These are phyloP conservation scores for Ataeniobius toweri DNA, from an alignment of 2,797 vertebrate genomes.

Conservation along the genomic window DNA sequence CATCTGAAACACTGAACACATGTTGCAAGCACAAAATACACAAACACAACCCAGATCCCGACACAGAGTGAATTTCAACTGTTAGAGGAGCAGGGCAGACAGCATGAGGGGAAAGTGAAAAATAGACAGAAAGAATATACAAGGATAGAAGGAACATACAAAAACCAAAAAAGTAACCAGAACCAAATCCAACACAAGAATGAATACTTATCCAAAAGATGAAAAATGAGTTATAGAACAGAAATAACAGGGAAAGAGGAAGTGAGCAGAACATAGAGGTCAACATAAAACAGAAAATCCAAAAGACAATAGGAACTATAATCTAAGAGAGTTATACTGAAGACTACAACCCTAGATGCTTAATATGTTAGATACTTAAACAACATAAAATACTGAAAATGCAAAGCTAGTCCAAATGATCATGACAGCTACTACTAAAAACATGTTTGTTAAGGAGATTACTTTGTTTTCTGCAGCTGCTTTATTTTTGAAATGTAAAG, in stretches of 20 bases:
- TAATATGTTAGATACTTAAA: neutral
- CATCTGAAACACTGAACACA: no score
- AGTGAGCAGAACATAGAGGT: neutral
- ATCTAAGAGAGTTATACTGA: neutral
- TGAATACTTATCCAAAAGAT: neutral
- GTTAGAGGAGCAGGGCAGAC: neutral
- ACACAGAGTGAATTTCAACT: neutral
- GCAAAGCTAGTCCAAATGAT: neutral
- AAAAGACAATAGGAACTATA: neutral
- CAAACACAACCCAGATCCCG: no score
- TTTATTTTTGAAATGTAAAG: neutral
- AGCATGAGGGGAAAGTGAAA: neutral
- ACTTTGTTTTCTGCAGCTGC: neutral
- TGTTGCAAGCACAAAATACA: no score
- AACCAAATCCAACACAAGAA: neutral
- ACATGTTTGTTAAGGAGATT: neutral
- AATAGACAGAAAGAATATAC: neutral
- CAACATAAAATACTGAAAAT: neutral
- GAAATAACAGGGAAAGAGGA: neutral
- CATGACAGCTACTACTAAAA: neutral
- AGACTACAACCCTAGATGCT: neutral
- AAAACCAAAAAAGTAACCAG: neutral
- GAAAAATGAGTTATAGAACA: neutral
- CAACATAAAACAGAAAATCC: neutral
- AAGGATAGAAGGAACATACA: neutral